Percentiles rank a stretch among this genome's conserved stretches.
phyloP scores from a whole-genome alignment of 2,113 vertebrate species.

The Embiotoca jacksoni region DNA sequence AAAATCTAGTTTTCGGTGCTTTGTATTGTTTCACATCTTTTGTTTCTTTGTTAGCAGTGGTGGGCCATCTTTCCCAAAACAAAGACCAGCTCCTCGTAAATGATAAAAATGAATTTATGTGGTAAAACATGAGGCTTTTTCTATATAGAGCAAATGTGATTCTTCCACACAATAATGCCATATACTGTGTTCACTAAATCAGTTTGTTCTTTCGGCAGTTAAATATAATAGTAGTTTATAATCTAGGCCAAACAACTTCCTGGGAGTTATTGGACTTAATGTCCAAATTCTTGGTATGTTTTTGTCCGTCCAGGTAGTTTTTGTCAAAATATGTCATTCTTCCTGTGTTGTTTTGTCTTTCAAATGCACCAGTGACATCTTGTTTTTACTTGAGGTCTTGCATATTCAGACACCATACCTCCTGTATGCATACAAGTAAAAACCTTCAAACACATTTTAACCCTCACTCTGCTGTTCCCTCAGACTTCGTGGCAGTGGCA shows the following conservation, averaged over 20 bases:
- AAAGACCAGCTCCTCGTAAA: too few relatives aligned
- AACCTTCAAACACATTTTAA: neutral
- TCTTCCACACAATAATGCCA: too few relatives aligned
- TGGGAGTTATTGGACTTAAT: neutral
- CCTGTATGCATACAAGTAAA: neutral
- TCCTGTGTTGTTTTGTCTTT: neutral
- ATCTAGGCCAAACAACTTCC: neutral
- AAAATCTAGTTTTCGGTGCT: neutral
- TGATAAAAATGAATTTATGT: too few relatives aligned
- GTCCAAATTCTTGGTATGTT: neutral
- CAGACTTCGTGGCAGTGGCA: conserved; percentile 90
- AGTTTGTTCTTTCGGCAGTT: too few relatives aligned
- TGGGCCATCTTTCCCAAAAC: too few relatives aligned
- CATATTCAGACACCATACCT: neutral
- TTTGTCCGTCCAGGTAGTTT: neutral
- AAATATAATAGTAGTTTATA: neutral
- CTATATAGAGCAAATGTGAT: too few relatives aligned
- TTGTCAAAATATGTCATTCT: neutral
- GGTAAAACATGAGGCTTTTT: too few relatives aligned
- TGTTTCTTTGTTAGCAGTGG: neutral
- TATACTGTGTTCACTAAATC: too few relatives aligned
- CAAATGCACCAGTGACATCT: neutral
- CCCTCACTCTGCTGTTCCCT: neutral
- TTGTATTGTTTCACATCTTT: neutral
- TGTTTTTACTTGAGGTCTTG: neutral